A percentile compares a stretch with the other conserved stretches of the same genome.
phyloP scores from a whole-genome alignment of 2,113 vertebrate species.

The Tragulus kanchil region DNA sequence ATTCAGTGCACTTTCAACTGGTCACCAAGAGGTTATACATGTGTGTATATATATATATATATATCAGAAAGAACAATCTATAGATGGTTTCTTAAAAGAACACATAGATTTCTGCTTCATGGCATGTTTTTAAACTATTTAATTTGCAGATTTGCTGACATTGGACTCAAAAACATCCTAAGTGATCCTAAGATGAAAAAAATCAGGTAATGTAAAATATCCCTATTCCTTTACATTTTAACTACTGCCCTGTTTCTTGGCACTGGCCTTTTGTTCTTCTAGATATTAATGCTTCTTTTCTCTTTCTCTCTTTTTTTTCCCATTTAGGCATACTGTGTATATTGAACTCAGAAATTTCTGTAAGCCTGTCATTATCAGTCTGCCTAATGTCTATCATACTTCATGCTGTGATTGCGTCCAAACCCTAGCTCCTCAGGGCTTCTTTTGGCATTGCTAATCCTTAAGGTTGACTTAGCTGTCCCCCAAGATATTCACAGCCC shows the following conservation, averaged over 20 bases:
- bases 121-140: background rate
- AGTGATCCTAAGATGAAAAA: background rate
- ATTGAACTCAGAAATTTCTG: background rate
- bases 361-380: background rate
- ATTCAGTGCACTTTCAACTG: background rate
- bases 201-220: background rate
- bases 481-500: background rate
- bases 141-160: background rate
- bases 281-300: rapidly evolving
- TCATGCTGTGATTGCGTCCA: background rate
- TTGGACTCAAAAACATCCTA: background rate
- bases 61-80: background rate
- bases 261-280: background rate
- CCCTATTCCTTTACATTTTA: background rate
- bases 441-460: background rate
- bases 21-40: background rate
- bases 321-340: background rate
- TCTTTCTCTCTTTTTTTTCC: background rate
- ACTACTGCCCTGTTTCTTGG: background rate
- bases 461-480: background rate
- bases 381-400: background rate
- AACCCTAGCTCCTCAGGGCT: background rate
- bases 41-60: background rate
- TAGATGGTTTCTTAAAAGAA: background rate
- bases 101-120: background rate